A percentile compares a stretch with the other conserved stretches of the same genome.
These are phyloP conservation scores for Leptogaster cylindrica DNA, from an alignment of 2,888 invertebrate species.

Conservation along the genomic window DNA sequence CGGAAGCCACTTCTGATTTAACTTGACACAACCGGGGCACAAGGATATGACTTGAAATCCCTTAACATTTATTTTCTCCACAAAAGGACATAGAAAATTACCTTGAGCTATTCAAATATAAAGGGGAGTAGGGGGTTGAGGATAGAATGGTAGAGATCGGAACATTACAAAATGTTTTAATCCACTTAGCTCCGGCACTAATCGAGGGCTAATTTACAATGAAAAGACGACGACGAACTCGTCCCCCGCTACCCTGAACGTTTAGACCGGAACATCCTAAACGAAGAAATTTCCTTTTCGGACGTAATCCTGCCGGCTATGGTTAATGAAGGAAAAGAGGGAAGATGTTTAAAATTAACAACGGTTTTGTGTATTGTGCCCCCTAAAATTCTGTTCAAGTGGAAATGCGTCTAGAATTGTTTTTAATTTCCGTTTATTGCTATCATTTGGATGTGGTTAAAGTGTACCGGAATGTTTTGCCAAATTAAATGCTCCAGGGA, in stretches of 20 bases:
- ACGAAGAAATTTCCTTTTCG: conserved; percentile 6
- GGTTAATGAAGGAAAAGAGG: conserved; percentile 33
- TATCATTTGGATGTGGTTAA: conserved; percentile 42
- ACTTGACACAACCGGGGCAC: no score
- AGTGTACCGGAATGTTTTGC: no score
- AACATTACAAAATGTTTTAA: conserved; percentile 43
- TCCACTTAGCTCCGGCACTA: conserved; percentile 40
- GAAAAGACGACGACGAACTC: conserved; percentile 33
- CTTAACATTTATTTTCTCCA: no score
- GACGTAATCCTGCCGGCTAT: neutral
- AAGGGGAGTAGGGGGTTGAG: neutral
- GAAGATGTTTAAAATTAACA: conserved; percentile 43
- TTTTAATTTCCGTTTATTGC: conserved; percentile 46
- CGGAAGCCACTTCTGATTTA: no score
- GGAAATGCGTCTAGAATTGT: conserved; percentile 46
- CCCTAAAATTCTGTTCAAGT: conserved; percentile 38
- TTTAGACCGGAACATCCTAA: conserved; percentile 13
- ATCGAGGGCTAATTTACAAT: conserved; percentile 43
- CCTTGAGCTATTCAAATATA: neutral
- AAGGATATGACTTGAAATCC: no score
- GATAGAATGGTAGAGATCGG: neutral
- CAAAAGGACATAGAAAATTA: conserved; percentile 7
- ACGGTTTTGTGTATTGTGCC: conserved; percentile 34
- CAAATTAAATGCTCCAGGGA: no score
- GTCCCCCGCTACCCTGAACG: conserved; percentile 30